Conservation (phyloP, 2,113 vertebrate genomes). For the Sorex araneus region DNA sequence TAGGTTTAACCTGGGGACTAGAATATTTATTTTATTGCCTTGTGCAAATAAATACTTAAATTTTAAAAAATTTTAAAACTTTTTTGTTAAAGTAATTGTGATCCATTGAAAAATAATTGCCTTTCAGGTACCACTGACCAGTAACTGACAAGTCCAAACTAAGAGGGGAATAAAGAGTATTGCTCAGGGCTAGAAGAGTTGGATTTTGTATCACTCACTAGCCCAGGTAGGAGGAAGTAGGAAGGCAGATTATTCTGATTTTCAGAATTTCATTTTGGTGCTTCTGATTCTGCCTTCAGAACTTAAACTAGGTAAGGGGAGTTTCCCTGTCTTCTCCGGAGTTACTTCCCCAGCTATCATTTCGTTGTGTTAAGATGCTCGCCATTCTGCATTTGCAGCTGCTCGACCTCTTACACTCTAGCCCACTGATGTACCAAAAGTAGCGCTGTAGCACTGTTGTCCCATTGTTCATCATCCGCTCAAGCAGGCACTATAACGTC, state of each 20-base stretch:
- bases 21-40: background rate
- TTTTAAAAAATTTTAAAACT: background rate
- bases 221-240: background rate
- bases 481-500: too few relatives aligned
- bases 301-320: background rate
- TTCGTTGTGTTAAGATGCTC: background rate
- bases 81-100: background rate
- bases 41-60: background rate
- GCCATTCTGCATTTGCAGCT: too few relatives aligned
- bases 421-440: too few relatives aligned
- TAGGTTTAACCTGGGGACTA: conserved; percentile 32
- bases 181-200: background rate
- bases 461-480: too few relatives aligned
- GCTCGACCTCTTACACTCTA: too few relatives aligned
- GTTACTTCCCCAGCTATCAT: background rate
- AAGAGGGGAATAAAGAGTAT: background rate
- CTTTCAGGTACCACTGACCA: background rate
- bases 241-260: background rate
- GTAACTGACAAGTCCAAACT: background rate
- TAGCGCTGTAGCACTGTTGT: too few relatives aligned
- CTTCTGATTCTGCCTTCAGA: conserved; percentile 43
- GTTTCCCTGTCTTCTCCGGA: background rate
- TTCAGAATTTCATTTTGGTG: conserved; percentile 1
- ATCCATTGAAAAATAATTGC: background rate
- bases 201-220: background rate